Evolutionary conservation across 2,113 vertebrate species (phyloP).

Genomic region (Istiophorus platypterus): DNA sequence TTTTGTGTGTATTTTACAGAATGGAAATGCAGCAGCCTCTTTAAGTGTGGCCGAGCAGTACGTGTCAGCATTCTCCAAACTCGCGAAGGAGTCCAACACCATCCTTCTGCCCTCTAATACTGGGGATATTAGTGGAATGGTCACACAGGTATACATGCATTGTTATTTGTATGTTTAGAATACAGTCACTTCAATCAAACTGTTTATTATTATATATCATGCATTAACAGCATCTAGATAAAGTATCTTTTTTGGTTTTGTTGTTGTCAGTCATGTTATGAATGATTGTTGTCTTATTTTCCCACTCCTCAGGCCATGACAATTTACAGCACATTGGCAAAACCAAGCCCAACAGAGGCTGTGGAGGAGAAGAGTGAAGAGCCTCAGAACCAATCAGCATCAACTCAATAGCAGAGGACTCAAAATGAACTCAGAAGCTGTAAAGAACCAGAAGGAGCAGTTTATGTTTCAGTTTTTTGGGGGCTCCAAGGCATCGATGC

Average conservation of each 20-base stretch:
- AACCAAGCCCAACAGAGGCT: constrained; percentile 11
- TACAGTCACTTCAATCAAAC: not conserved
- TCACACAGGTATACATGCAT: constrained; percentile 89
- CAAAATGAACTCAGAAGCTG: constrained; percentile 39
- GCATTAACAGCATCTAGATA: not conserved
- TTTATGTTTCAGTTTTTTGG: constrained; percentile 5
- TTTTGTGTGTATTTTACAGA: constrained; percentile 79
- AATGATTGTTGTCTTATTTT: not conserved
- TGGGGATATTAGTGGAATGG: constrained; percentile 91
- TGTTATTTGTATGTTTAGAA: not conserved
- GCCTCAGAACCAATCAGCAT: not conserved
- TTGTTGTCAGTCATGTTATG: not conserved
- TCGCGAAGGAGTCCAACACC: constrained; percentile 96
- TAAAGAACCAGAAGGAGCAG: constrained; percentile 11
- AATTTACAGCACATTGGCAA: constrained; percentile 78
- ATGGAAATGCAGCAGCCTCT: constrained; percentile 91
- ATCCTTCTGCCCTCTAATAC: constrained; percentile 92
- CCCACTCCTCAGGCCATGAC: constrained; percentile 77
- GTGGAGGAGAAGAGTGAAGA: constrained; percentile 30
- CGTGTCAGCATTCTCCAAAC: constrained; percentile 93
- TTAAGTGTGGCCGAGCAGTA: constrained; percentile 95
- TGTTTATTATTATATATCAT: not conserved
- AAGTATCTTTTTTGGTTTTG: not conserved
- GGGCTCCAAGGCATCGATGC: not conserved
- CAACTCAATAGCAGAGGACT: constrained; percentile 39